Evolutionary conservation across 2,113 vertebrate species (phyloP), one percentile per base, ranked within the genome.

Genomic region (Rhynchomys soricoides): DNA sequence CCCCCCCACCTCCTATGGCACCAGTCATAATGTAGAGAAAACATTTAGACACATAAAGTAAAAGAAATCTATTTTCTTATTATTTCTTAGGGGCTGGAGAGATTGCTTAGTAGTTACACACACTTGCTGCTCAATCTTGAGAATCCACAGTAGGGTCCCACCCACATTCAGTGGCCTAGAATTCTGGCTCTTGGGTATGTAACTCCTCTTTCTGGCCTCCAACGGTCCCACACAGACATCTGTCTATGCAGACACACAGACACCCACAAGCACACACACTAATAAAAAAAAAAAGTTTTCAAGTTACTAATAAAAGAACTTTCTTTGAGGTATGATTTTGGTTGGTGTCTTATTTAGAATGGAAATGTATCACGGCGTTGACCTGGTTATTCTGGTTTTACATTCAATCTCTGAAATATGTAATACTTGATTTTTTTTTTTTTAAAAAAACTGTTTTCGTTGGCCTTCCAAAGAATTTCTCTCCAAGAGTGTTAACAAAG

Each of bases 401-500:
- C 37, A 59, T 22, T 31, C 55, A 64, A 86, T 86, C 55, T 91
- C 94, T 93, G 57, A 91, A 68, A 89, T n/a, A 29, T 43, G 31
- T 48, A 88, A 95, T 29, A 75, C 22, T 81, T 68, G 0, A n/a
- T 50, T 62, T 62, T 57, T 57, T n/a, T n/a, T n/a, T n/a, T n/a
- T n/a, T n/a, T 13, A 12, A 57, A 71, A 66, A 83, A 86, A 92
- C 68, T 37, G 5, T 11, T 52, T 91, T 79, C 70, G 88, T 78
- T 88, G 88, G 8, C 73, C n/a, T 91, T 79, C 83, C 17, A 75
- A 43, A 70, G 74, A 90, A 68, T 22, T 40, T 95, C 45, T 86
- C 77, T 75, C 55, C 15, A 37, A 45, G 48, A 40, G 26, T 43
- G 31, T 95, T 66, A 94, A 79, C 8, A 57, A 16, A 34, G 15